Evolutionary conservation across 2,888 invertebrate genomes (phyloP), one percentile per base, ranked within the genome.

Genomic region (Metacarcinus magister): DNA sequence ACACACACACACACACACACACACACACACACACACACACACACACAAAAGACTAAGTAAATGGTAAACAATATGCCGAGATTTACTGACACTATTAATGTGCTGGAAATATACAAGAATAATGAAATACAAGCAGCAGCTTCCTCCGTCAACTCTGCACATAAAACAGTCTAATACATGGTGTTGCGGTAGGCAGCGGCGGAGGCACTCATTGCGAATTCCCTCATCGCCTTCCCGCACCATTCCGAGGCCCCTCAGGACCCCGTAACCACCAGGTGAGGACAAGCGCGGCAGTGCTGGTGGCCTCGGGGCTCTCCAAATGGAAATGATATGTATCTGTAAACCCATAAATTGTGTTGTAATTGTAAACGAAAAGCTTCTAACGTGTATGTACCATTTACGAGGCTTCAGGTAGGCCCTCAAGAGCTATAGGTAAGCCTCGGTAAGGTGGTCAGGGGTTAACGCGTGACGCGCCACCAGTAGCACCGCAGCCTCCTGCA

Each of bases 1-100:
- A 28, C 39, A 90, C 90, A 90, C 91, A 91, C 91, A 44, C 91
- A 91, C 91, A 91, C 91, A 91, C 91, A 82, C n/a, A n/a, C 82
- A 82, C n/a, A 82, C 82, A 82, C 32, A 48, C 48, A 48, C 13
- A 39, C 39, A 39, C 39, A 39, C 39, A 39, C 39, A 39, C 39
- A 39, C 39, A 39, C 39, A 39, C 39, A 39, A 0, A 39, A 39
- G 39, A 39, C 2, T 39, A 1, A 39, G 39, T 39, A 39, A 39
- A 39, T 39, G 39, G 39, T 39, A 39, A 39, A 39, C 39, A 39
- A 39, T 39, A 39, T 39, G 39, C 39, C 39, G 39, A 39, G 39
- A 39, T 39, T 39, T 2, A 39, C 39, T 39, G 39, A 39, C 39
- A 39, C 39, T 39, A 39, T 39, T 39, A 39, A 39, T 39, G 2